A percentile compares a stretch with the other conserved stretches of the same genome.
Conservation (phyloP, 2,113 vertebrate genomes). For the Pseudopipra pipra region DNA sequence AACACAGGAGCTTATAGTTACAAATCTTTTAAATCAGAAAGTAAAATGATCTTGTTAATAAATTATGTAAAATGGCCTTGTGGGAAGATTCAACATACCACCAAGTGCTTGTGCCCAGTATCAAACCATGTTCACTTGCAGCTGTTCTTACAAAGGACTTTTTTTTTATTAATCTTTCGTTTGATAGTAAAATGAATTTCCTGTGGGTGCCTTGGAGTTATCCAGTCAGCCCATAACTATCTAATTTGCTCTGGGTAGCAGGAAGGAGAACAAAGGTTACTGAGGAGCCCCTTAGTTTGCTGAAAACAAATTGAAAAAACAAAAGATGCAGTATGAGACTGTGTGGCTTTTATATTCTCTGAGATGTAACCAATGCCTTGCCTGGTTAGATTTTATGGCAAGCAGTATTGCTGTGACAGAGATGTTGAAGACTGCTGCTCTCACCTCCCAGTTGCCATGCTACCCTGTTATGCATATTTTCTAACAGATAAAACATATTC, state of each 20-base stretch:
- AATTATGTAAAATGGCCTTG: slow-evolving; percentile 65
- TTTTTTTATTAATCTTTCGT: background rate
- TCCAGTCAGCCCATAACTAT: background rate
- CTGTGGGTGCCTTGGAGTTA: slow-evolving; percentile 40
- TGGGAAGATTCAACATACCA: slow-evolving; percentile 57
- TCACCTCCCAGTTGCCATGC: background rate
- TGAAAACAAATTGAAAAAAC: background rate
- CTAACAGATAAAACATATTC: background rate
- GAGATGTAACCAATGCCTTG: background rate
- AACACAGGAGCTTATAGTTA: slow-evolving; percentile 65
- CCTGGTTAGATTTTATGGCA: slow-evolving; percentile 9
- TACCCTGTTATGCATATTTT: background rate
- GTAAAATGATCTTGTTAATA: slow-evolving; percentile 59
- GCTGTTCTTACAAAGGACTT: background rate
- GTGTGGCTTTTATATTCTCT: background rate
- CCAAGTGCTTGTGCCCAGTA: slow-evolving; percentile 14
- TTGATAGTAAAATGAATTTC: slow-evolving; percentile 41
- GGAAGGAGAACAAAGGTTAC: slow-evolving; percentile 40
- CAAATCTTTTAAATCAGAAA: slow-evolving; percentile 67
- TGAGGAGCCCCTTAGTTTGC: slow-evolving; percentile 1
- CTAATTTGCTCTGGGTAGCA: background rate
- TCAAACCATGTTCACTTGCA: slow-evolving; percentile 43
- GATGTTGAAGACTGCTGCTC: background rate
- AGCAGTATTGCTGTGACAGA: background rate
- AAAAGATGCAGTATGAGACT: background rate